Base-by-base conservation (phyloP, 2,888 invertebrate species). In the Geotrupes spiniger region DNA sequence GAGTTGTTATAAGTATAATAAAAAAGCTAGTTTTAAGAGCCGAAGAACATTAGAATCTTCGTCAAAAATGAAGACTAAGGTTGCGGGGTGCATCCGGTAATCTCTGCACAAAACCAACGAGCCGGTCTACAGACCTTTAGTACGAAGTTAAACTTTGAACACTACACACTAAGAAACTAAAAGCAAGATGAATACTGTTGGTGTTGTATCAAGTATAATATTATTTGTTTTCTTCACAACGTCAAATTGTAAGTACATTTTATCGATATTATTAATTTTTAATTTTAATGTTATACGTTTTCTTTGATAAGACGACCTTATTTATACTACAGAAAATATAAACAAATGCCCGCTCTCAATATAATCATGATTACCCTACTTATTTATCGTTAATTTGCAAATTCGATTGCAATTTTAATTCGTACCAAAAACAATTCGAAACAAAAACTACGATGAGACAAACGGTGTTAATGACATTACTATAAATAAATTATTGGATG, bases 21-120 rank as follows among this genome's bases (percentile, higher is more conserved):
- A 46, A 40, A 36, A 46, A 46, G 36, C 33, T 39, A 36, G 46
- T 14, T 36, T 46, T 45, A 38, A 46, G 29, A 46, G 40, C 40
- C 33, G 46, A 46, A 40, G 46, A 48, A 48, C 43, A 48, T 48
- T 43, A 42, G 48, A 48, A 36, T 42, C 42, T 43, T 48, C 43
- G 37, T 48, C 48, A 48, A 43, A 48, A 48, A 39, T 39, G 39
- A 48, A 42, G 48, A 43, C 39, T 31, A 33, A 33, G 43, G 33
- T 10, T 42, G 59, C 59, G 63, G 63, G 63, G 63, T 63, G 63
- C 62, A 64, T 65, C 64, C 65, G 64, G 65, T 59, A 58, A 58
- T 61, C 60, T 51, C 52, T 57, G 62, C 61, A 65, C 66, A 67
- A 66, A 66, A 67, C 63, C 62, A 63, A 58, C 61, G 61, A 53